phyloP scores from a whole-genome alignment of 2,113 vertebrate species.

The Cacatua alba region DNA sequence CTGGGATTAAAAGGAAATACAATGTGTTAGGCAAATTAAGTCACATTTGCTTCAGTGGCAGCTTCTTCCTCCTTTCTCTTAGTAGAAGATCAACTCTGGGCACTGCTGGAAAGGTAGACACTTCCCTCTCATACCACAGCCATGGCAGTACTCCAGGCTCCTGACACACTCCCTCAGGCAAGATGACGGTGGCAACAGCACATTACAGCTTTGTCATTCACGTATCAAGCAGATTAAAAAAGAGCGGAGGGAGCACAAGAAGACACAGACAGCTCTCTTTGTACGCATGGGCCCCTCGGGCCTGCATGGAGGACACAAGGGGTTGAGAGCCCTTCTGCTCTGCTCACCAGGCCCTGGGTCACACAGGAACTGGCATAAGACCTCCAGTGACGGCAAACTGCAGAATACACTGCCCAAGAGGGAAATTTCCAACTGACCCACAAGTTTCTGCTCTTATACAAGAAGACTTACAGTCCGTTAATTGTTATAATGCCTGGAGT shows the following conservation, averaged over 20 bases:
- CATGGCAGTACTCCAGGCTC: not conserved
- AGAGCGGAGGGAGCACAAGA: not conserved
- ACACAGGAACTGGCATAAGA: not conserved
- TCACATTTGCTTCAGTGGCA: not conserved
- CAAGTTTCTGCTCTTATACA: not conserved
- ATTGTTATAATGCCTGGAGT: not conserved
- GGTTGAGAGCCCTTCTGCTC: not conserved
- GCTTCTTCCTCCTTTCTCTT: not conserved
- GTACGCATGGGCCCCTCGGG: accelerated
- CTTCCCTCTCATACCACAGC: not conserved
- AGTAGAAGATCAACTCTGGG: not conserved
- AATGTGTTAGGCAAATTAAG: not conserved
- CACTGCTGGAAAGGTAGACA: not conserved
- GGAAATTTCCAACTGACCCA: not conserved
- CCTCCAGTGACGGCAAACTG: not conserved
- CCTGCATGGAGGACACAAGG: not conserved
- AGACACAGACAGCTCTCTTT: not conserved
- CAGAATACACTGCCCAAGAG: not conserved
- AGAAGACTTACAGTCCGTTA: not conserved
- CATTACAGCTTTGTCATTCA: not conserved
- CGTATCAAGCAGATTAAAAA: not conserved
- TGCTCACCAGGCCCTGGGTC: not conserved
- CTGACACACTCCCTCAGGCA: not conserved
- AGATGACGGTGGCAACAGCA: not conserved
- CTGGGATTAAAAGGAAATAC: not conserved